Conservation (phyloP, 2,797 vertebrate species). For the Hipposideros larvatus region DNA sequence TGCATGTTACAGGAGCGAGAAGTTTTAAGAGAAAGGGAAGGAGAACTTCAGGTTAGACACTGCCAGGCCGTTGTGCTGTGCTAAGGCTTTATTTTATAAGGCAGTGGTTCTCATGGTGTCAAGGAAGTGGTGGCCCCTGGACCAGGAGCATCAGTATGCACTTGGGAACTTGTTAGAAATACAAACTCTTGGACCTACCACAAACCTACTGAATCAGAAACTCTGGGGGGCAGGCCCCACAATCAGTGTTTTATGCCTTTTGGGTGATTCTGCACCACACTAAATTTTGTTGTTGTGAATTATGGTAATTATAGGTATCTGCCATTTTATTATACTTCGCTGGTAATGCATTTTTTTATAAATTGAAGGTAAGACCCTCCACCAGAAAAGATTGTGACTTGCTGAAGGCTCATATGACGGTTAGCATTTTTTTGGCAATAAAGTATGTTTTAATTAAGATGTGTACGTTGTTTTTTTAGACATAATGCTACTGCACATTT, state of each 20-base stretch:
- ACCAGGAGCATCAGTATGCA: background rate
- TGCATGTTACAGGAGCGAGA: background rate
- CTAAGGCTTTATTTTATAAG: background rate
- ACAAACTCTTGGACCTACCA: background rate
- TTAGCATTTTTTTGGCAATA: background rate
- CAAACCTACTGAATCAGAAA: background rate
- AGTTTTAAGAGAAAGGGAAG: background rate
- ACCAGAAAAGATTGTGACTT: background rate
- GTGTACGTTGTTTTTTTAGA: background rate
- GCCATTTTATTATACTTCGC: background rate
- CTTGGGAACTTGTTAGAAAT: conserved; percentile 48
- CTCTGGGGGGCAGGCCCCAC: background rate
- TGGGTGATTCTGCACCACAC: background rate
- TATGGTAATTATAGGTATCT: background rate
- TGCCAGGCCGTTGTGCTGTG: background rate
- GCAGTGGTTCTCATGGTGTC: background rate
- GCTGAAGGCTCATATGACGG: background rate
- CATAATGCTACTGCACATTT: background rate
- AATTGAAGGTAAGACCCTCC: background rate
- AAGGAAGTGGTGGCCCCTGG: background rate
- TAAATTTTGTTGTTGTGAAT: background rate
- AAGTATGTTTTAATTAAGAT: background rate
- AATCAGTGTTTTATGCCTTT: background rate
- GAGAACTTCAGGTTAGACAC: background rate
- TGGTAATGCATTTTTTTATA: background rate